These are phyloP conservation scores for Platichthys stellatus DNA, from an alignment of 2,113 vertebrate species.

Conservation along the genomic window DNA sequence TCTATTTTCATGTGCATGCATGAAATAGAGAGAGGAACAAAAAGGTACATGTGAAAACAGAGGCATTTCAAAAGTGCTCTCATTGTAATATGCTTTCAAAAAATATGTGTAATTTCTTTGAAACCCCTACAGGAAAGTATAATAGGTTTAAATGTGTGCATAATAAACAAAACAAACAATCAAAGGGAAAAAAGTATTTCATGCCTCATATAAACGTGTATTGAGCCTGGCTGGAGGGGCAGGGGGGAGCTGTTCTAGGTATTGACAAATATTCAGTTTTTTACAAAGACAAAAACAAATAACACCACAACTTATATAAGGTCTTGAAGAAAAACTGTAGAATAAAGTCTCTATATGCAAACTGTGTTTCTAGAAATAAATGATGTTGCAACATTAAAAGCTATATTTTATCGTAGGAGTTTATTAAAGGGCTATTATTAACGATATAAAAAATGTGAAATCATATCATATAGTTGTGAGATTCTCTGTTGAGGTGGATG, in stretches of 20 bases:
- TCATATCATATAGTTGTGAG: conserved; percentile 45
- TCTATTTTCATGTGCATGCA: background rate
- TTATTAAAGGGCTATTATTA: background rate
- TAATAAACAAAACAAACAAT: conserved; percentile 67
- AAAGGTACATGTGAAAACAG: conserved; percentile 28
- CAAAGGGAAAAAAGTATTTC: conserved; percentile 59
- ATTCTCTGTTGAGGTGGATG: conserved; percentile 5
- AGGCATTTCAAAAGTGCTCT: conserved; percentile 35
- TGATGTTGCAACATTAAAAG: too few species aligned
- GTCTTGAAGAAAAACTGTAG: conserved; percentile 5
- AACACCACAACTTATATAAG: conserved; percentile 6
- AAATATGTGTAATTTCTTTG: conserved; percentile 57
- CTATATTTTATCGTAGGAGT: background rate
- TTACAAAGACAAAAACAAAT: conserved; percentile 21
- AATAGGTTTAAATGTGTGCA: conserved; percentile 68
- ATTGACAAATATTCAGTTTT: conserved; percentile 51
- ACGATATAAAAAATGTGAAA: background rate
- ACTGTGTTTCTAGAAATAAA: background rate
- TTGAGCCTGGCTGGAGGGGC: conserved; percentile 23
- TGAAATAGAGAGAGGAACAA: conserved; percentile 28
- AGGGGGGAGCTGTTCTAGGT: background rate
- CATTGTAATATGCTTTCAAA: conserved; percentile 33
- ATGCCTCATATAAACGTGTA: conserved; percentile 65
- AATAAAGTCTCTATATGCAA: conserved; percentile 4
- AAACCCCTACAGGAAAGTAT: conserved; percentile 59